Conservation (phyloP, 2,797 vertebrate genomes). For the Pseudochaenichthys georgianus region DNA sequence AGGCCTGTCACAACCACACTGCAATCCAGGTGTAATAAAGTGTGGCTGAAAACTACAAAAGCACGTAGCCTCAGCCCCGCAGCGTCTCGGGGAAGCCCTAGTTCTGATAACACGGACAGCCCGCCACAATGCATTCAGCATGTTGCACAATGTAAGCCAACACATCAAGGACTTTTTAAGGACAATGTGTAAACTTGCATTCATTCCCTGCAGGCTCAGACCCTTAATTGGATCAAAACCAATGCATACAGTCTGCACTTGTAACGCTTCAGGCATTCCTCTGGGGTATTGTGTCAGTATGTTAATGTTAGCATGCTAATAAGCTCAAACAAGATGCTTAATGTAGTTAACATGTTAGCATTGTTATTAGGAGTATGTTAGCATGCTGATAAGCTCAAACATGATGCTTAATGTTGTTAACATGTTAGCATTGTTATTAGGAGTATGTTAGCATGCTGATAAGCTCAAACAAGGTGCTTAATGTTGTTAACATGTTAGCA, state of each 20-base stretch:
- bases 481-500: too few species aligned
- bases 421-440: too few species aligned
- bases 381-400: too few species aligned
- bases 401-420: too few species aligned
- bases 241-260: background rate
- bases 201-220: too few species aligned
- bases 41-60: slow-evolving; percentile 41
- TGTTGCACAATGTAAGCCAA: background rate
- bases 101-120: slow-evolving; percentile 41
- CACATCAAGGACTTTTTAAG: background rate
- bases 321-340: too few species aligned
- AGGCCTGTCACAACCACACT: slow-evolving; percentile 45
- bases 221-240: background rate
- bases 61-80: slow-evolving; percentile 35
- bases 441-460: too few species aligned
- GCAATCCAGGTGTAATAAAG: slow-evolving; percentile 52
- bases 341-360: too few species aligned
- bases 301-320: background rate
- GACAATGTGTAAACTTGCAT: background rate
- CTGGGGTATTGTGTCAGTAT: too few species aligned
- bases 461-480: too few species aligned
- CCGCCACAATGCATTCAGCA: slow-evolving; percentile 36
- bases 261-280: background rate
- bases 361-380: too few species aligned
- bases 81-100: slow-evolving; percentile 42